Conservation (phyloP, 2,113 vertebrate species). For the Lepus americanus region DNA sequence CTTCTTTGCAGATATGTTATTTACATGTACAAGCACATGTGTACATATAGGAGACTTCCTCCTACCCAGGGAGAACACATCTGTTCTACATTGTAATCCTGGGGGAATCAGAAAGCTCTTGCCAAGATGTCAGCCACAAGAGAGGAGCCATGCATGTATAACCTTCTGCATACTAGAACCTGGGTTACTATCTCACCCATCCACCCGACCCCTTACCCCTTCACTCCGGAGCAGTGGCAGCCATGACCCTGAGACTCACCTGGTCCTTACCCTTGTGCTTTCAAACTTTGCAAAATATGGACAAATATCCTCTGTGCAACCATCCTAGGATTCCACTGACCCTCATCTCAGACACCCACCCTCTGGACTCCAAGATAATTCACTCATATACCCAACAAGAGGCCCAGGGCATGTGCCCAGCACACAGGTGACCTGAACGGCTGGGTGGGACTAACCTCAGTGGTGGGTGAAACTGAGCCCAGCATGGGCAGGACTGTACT, state of each 20-base stretch:
- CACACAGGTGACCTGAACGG: accelerated
- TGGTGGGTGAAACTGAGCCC: not conserved
- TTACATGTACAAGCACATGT: not conserved
- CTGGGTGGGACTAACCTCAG: too few relatives aligned
- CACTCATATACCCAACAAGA: not conserved
- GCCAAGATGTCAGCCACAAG: not conserved
- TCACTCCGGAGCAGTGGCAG: not conserved
- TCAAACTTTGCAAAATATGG: not conserved
- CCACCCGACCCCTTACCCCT: not conserved
- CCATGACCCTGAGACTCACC: accelerated
- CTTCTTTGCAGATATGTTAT: too few relatives aligned
- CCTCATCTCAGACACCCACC: not conserved
- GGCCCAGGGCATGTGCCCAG: not conserved
- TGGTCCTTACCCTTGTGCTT: not conserved
- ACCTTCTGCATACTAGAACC: not conserved
- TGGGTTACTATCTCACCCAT: not conserved
- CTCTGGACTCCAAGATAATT: not conserved
- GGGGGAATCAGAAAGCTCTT: not conserved
- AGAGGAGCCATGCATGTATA: not conserved
- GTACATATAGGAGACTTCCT: not conserved
- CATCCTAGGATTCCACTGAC: not conserved
- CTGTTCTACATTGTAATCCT: not conserved
- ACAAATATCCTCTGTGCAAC: accelerated
- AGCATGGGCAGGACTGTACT: accelerated
- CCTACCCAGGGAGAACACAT: too few relatives aligned